These are phyloP conservation scores for Balaeniceps rex DNA, from an alignment of 2,113 vertebrate species.

Conservation along the genomic window DNA sequence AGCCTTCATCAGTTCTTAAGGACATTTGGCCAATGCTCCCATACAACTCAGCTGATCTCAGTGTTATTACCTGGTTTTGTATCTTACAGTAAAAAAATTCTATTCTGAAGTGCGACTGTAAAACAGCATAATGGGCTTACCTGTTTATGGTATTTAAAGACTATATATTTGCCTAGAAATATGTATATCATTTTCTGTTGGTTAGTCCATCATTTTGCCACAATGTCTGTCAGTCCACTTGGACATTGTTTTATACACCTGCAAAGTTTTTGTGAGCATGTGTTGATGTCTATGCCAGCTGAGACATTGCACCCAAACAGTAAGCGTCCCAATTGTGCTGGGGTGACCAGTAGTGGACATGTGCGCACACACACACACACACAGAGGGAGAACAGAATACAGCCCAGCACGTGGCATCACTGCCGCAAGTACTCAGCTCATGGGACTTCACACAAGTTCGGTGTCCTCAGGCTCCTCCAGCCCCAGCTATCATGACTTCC, in stretches of 20 bases:
- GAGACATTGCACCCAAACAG: neutral
- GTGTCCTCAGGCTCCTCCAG: neutral
- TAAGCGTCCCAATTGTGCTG: rapidly evolving
- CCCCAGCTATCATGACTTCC: too few species aligned
- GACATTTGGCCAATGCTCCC: neutral
- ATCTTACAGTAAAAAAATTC: neutral
- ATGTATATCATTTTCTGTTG: neutral
- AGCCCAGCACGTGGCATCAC: neutral
- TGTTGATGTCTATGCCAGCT: neutral
- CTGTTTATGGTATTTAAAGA: neutral
- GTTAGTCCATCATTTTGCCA: neutral
- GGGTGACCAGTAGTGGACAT: neutral
- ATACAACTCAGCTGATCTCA: neutral
- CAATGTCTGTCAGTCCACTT: neutral
- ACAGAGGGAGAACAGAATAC: neutral
- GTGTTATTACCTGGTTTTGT: neutral
- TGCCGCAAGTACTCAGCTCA: neutral
- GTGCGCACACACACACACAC: neutral
- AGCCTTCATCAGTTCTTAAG: neutral
- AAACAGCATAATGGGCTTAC: neutral
- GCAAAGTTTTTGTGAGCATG: neutral
- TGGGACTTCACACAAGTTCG: rapidly evolving
- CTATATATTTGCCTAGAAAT: neutral
- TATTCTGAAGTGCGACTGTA: neutral
- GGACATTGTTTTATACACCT: rapidly evolving